These are phyloP conservation scores for Diuraphis noxia DNA, from an alignment of 1,140 invertebrate species.

Conservation along the genomic window DNA sequence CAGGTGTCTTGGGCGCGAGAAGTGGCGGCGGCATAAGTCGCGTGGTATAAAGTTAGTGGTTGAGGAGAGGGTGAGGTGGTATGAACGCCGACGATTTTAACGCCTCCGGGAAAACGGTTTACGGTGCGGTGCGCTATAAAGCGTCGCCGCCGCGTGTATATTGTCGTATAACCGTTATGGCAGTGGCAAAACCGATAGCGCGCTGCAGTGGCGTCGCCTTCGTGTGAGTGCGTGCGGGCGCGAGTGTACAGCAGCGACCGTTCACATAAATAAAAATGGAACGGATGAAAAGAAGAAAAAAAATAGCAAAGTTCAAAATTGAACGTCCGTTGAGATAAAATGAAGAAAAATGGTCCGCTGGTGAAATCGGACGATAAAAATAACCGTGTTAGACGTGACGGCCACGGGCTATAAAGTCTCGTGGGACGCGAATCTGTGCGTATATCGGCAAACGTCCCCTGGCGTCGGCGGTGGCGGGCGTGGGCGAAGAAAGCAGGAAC, in stretches of 20 bases:
- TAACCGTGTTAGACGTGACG: conserved; percentile 52
- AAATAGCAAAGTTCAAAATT: conserved; percentile 51
- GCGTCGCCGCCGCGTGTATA: neutral
- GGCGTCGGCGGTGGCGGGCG: conserved; percentile 1
- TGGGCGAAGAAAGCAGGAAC: neutral
- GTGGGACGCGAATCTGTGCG: conserved; percentile 45
- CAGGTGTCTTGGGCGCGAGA: neutral
- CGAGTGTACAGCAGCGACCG: neutral
- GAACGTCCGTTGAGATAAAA: conserved; percentile 54
- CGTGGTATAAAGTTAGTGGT: neutral
- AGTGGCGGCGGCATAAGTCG: neutral
- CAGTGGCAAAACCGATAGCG: neutral
- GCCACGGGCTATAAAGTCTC: conserved; percentile 54
- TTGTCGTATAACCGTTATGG: neutral
- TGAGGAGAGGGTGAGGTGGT: neutral
- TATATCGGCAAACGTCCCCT: conserved; percentile 51
- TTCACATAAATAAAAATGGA: conserved; percentile 52
- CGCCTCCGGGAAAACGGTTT: conserved; percentile 44
- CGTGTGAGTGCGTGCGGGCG: neutral
- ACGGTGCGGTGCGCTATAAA: neutral
- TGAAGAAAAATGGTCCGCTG: conserved; percentile 54
- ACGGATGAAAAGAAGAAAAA: conserved; percentile 6
- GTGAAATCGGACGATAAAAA: conserved; percentile 54
- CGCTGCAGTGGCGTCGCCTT: neutral
- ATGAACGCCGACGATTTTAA: conserved; percentile 2